Base-by-base conservation (phyloP, 2,888 invertebrate species). In the Rhaphigaster nebulosa region DNA sequence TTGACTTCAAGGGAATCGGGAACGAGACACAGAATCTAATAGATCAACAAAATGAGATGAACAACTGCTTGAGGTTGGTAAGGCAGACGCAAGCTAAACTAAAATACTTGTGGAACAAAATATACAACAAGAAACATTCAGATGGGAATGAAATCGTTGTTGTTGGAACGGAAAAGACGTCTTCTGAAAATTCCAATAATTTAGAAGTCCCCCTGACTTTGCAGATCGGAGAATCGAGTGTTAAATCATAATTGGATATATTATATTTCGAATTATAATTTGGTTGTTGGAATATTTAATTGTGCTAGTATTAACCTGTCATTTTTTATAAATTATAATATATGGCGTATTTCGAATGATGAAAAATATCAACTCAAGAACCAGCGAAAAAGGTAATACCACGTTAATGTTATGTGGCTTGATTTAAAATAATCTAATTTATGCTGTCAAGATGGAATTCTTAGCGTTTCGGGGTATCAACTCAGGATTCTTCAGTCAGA, bases 61-160 rank as follows among this genome's bases (percentile, higher is more conserved):
- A 15, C 45, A 45, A n/a, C 13, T 84, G 84, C 45, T 26, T 84
- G 84, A 41, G 84, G n/a, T n/a, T 84, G 15, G 84, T 50, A 4
- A 84, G 84, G n/a, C n/a, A 84, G 18, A n/a, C 84, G 0, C 84
- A 84, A 6, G 45, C 45, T 18, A 84, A 84, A 50, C 45, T 84
- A 18, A 84, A 84, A 50, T 84, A 84, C n/a, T n/a, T 84, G 15
- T 84, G 84, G 84, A n/a, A 84, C 45, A 84, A 50, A 50, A 38
- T 76, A 1, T n/a, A 45, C 45, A 23, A 38, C 12, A 50, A n/a
- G n/a, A n/a, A n/a, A 45, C 15, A 23, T 41, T 26, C 45, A 3
- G 45, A 6, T 45, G 45, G n/a, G 45, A n/a, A 18, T 45, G 84
- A 50, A 1, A n/a, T 41, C 26, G 8, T 2, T 45, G n/a, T 84